Evolutionary conservation across 1,140 invertebrate species (phyloP), one percentile per base, ranked within the genome.

Genomic region (Trachymyrmex septentrionalis): DNA sequence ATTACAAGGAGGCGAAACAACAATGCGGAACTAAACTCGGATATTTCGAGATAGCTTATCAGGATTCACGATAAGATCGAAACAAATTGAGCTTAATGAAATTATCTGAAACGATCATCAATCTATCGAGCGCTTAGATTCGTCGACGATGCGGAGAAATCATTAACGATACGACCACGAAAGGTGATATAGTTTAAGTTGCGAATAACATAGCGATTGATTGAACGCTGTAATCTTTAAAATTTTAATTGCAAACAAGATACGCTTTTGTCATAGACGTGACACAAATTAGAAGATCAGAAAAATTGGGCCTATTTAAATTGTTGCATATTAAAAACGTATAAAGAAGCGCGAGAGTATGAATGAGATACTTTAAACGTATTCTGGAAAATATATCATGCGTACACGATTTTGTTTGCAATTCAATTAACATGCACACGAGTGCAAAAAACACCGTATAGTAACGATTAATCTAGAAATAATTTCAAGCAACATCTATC

Each of bases 11-110:
- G 7, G 21, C 3, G 14, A 44, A 81, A 59, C 38, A 38, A 48
- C 67, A n/a, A 75, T 55, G 66, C 34, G 24, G 4, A 73, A 27
- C 38, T 69, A 6, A 50, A 61, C 19, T n/a, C 24, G 6, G 14
- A 6, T 27, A 30, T 72, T 57, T n/a, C 19, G n/a, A 50, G 69
- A 63, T 73, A 61, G 44, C 19, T 84, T 61, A 61, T 34, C 34
- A 14, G n/a, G 67, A 38, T 4, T 59, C 12, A n/a, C 0, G 66
- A 59, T 59, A 82, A 12, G 21, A 63, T 24, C n/a, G 0, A n/a
- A 48, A 82, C 27, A 72, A 82, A 82, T 72, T 53, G 67, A 24
- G 24, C 24, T 16, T 82, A 53, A 82, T n/a, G n/a, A n/a, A n/a
- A n/a, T 82, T 72, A 7, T 82, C 12, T 38, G 24, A 21, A 59